Base-by-base conservation (phyloP, 2,888 invertebrate genomes). In the Agonopterix heracliana region DNA sequence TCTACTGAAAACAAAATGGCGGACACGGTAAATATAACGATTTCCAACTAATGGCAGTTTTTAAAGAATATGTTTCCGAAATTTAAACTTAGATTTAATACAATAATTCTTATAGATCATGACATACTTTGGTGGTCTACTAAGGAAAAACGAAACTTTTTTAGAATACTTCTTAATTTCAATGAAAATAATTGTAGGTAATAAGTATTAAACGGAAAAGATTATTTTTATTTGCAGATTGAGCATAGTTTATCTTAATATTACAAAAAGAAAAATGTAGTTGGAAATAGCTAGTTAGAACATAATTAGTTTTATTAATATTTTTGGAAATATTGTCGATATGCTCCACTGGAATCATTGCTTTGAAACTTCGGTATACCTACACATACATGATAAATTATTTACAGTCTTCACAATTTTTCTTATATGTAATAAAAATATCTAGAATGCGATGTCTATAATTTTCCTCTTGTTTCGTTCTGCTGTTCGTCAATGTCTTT, bases 321-420 rank as follows among this genome's bases (percentile, higher is more conserved):
- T 47, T 34, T 13, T 45, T 41, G 47, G 57, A 60, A 58, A 55
- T 62, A 87, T 86, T 86, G 86, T 87, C 87, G 74, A 81, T 78
- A 81, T 85, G 84, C 81, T 87, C 86, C 87, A 75, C 78, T 64
- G 64, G 76, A 75, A 78, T 78, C 68, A 67, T 74, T 76, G 72
- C 73, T 69, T 76, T 61, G 66, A 72, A 71, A 68, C 50, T 60
- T 64, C 59, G 60, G 64, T 61, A 70, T 71, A 68, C 64, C 71
- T 77, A 77, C 65, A 55, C 65, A 55, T 59, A 12, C 26, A 26
- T 60, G n/a, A 57, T 61, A 53, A 74, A 61, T 65, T 85, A 85
- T 85, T 64, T 85, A 86, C 85, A 86, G 84, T 86, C 82, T 87
- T 85, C 75, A 70, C 68, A 69, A 26, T 69, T 74, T 72, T 67